Conservation (phyloP, 2,888 invertebrate genomes). For the Stomorhina lunata region DNA sequence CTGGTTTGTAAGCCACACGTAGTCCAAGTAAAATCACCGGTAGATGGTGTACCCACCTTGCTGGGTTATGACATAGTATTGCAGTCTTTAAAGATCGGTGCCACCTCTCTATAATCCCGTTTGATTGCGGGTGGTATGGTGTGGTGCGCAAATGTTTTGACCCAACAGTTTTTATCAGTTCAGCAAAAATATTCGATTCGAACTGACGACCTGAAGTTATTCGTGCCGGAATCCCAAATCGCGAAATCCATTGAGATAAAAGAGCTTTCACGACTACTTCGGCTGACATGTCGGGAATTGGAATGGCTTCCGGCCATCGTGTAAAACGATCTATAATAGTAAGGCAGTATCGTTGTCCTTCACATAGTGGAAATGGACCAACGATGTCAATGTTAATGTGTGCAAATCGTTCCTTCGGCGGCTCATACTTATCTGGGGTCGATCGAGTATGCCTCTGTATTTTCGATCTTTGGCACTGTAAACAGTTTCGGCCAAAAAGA, state of each 20-base stretch:
- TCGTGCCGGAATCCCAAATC: too few species aligned
- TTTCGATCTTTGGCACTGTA: constrained; percentile 14
- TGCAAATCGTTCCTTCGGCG: neutral
- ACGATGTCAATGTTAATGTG: neutral
- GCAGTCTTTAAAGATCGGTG: too few species aligned
- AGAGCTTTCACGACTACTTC: neutral
- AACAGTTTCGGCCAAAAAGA: constrained; percentile 1
- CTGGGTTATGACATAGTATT: neutral
- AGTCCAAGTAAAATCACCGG: neutral
- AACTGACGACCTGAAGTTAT: too few species aligned
- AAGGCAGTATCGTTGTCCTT: too few species aligned
- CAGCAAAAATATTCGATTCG: too few species aligned
- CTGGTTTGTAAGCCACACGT: neutral
- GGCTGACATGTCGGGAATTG: neutral
- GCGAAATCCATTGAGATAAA: neutral
- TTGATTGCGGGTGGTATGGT: constrained; percentile 11
- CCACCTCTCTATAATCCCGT: too few species aligned
- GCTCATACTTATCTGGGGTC: neutral
- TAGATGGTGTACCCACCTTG: neutral
- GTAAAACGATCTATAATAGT: constrained; percentile 7
- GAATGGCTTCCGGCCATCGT: neutral
- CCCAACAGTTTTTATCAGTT: constrained; percentile 1
- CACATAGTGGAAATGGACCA: too few species aligned
- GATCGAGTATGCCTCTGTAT: constrained; percentile 11
- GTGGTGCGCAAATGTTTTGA: constrained; percentile 15